A percentile compares a stretch with the other conserved stretches of the same genome.
These are phyloP conservation scores for Dryococelus australis DNA, from an alignment of 2,888 invertebrate genomes.

Conservation along the genomic window DNA sequence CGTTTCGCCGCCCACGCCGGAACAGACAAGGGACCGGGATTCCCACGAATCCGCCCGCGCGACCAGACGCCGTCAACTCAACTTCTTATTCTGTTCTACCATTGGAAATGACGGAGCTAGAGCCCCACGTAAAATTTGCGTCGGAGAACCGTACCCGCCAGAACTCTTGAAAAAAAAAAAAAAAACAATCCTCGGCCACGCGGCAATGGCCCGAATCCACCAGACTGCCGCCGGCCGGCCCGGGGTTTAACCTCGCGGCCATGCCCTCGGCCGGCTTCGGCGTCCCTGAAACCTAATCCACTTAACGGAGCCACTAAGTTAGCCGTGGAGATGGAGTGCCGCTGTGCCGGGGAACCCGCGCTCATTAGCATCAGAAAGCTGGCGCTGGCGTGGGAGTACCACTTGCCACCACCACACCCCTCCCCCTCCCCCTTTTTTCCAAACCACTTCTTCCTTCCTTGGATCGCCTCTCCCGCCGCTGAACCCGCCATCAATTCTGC, in stretches of 20 bases:
- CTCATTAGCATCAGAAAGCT: constrained; percentile 16
- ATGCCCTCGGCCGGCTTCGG: background rate
- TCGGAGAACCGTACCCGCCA: too few relatives aligned
- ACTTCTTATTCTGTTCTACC: too few relatives aligned
- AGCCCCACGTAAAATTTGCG: too few relatives aligned
- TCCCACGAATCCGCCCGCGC: too few relatives aligned
- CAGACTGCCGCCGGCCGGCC: background rate
- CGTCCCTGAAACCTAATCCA: background rate
- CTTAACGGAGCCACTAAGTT: constrained; percentile 16
- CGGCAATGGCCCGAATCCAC: background rate
- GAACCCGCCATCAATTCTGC: constrained; percentile 9
- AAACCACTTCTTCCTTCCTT: background rate
- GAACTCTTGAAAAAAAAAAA: too few relatives aligned
- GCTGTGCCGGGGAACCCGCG: background rate
- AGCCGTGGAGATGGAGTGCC: constrained; percentile 5
- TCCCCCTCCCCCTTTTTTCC: background rate
- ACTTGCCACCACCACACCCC: background rate
- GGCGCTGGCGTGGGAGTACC: background rate
- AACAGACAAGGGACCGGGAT: too few relatives aligned
- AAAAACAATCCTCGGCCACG: too few relatives aligned
- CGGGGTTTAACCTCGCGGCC: background rate
- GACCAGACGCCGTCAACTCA: too few relatives aligned
- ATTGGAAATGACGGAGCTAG: too few relatives aligned
- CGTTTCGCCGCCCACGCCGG: too few relatives aligned
- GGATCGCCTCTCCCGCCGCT: background rate